phyloP scores from a whole-genome alignment of 1,140 invertebrate species.

The Pseudoatta argentina region DNA sequence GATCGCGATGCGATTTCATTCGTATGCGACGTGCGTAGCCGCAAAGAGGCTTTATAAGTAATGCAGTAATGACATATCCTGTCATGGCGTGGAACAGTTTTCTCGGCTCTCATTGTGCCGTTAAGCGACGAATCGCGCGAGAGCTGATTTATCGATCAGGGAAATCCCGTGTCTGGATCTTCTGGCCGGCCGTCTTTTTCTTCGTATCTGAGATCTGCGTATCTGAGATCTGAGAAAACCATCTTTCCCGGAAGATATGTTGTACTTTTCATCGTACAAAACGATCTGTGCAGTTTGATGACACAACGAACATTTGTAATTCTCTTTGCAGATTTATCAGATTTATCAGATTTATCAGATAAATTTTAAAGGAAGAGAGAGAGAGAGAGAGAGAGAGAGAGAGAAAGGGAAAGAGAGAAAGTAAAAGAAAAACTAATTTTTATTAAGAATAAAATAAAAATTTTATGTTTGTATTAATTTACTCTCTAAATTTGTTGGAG shows the following conservation, averaged over 20 bases:
- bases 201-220: slow-evolving; percentile 64
- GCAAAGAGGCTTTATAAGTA: slow-evolving; percentile 81
- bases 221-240: slow-evolving; percentile 65
- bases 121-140: slow-evolving; percentile 70
- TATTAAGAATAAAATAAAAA: neutral
- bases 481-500: too few species aligned
- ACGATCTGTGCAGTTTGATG: neutral
- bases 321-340: neutral
- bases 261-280: slow-evolving; percentile 11
- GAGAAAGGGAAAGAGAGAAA: neutral
- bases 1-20: slow-evolving; percentile 71
- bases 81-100: slow-evolving; percentile 82
- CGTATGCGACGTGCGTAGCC: slow-evolving; percentile 79
- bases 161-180: slow-evolving; percentile 76
- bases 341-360: neutral
- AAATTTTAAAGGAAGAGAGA: neutral
- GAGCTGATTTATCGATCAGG: slow-evolving; percentile 80
- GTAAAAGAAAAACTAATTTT: neutral
- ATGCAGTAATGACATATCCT: slow-evolving; percentile 83
- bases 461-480: neutral
- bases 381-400: neutral
- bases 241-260: slow-evolving; percentile 52
- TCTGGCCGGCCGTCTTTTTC: slow-evolving; percentile 57
- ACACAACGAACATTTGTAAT: neutral
- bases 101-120: slow-evolving; percentile 77